phyloP scores from a whole-genome alignment of 92 coral and sea anemone species.

The Siderastrea siderea region DNA sequence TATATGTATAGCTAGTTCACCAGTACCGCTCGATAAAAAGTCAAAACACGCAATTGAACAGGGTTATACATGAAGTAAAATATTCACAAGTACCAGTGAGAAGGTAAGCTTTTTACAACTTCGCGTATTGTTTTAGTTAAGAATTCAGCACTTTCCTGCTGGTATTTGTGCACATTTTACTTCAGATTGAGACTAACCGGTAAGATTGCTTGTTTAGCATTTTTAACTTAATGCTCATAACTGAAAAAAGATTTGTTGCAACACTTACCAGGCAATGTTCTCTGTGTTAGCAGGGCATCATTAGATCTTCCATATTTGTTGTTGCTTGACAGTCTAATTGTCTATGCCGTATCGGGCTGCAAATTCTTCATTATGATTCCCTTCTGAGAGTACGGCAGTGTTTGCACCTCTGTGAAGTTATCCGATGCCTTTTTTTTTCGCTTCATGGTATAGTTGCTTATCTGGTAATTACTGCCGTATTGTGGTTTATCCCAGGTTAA shows the following conservation, averaged over 20 bases:
- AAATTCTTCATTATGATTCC: constrained; percentile 4
- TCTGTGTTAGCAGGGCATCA: not conserved
- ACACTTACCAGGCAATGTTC: constrained; percentile 5
- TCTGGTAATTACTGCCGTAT: constrained; percentile 4
- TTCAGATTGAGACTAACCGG: not conserved
- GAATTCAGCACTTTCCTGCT: too few relatives aligned
- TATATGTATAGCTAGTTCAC: too few relatives aligned
- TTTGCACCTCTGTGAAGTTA: not conserved
- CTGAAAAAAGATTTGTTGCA: not conserved
- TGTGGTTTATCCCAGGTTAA: constrained; percentile 19
- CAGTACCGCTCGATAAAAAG: not conserved
- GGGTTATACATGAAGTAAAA: too few relatives aligned
- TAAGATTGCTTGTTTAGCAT: not conserved
- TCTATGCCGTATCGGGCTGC: constrained; percentile 1
- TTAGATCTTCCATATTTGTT: constrained; percentile 18
- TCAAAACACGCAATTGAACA: too few relatives aligned
- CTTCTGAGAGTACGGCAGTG: not conserved
- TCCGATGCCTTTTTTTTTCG: not conserved
- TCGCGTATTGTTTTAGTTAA: too few relatives aligned
- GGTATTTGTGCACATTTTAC: too few relatives aligned
- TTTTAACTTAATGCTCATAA: too few relatives aligned
- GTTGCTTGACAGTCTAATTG: constrained; percentile 23
- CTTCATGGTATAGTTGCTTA: not conserved
- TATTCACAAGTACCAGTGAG: not conserved
- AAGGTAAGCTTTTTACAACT: too few relatives aligned